phyloP scores from a whole-genome alignment of 2,888 invertebrate genomes.

The Spodoptera picta region DNA sequence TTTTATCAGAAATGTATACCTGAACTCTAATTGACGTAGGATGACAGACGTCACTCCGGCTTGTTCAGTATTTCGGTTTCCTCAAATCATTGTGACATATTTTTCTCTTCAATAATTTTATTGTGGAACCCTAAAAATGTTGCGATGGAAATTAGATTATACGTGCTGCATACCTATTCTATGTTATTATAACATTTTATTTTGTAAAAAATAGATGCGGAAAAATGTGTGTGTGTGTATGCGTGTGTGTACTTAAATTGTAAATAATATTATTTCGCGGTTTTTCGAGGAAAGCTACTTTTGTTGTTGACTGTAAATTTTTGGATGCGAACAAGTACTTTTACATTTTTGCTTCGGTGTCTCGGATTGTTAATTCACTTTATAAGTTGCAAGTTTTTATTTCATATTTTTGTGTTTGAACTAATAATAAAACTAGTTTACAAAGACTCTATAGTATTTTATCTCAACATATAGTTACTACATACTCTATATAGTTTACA shows the following conservation, averaged over 20 bases:
- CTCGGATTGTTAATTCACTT: constrained; percentile 11
- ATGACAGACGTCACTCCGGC: constrained; percentile 35
- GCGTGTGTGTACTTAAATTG: constrained; percentile 23
- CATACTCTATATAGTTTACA: too few relatives aligned
- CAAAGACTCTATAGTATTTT: too few relatives aligned
- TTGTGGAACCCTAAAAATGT: constrained; percentile 52
- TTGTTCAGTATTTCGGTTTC: constrained; percentile 14
- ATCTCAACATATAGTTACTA: too few relatives aligned
- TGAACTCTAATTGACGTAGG: constrained; percentile 33
- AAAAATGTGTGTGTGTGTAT: constrained; percentile 31
- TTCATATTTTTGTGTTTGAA: too few relatives aligned
- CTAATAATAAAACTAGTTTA: too few relatives aligned
- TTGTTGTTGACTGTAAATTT: constrained; percentile 8
- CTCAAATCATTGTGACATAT: constrained; percentile 13
- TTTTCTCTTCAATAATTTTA: constrained; percentile 19
- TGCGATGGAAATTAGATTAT: constrained; percentile 68
- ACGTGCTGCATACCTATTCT: constrained; percentile 56
- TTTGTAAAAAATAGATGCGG: constrained; percentile 15
- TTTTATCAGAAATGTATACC: constrained; percentile 1
- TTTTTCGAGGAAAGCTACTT: constrained; percentile 18
- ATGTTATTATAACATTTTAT: constrained; percentile 55
- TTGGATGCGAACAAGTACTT: constrained; percentile 1
- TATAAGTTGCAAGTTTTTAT: not conserved
- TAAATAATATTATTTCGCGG: constrained; percentile 45
- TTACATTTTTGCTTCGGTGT: constrained; percentile 13